Conservation (phyloP, 2,888 invertebrate genomes). For the Tipula lateralis region DNA sequence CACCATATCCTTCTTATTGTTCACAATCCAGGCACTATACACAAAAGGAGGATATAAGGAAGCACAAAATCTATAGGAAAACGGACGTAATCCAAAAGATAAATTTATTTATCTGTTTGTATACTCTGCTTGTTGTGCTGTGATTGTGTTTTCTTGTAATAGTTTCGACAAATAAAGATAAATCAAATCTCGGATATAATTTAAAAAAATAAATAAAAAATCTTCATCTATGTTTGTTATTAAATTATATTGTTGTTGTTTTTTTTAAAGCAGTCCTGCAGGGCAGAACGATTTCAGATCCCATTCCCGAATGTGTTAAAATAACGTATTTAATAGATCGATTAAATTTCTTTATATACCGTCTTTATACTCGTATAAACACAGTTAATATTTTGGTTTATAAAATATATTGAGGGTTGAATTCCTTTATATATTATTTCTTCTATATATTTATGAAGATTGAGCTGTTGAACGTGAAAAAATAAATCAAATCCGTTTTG, state of each 20-base stretch:
- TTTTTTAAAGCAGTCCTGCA: background rate
- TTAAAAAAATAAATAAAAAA: background rate
- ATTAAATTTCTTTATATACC: slow-evolving; percentile 3
- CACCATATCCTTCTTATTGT: slow-evolving; percentile 13
- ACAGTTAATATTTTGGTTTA: slow-evolving; percentile 2
- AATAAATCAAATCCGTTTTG: background rate
- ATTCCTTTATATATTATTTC: background rate
- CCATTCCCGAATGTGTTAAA: background rate
- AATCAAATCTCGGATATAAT: slow-evolving; percentile 11
- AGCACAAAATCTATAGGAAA: background rate
- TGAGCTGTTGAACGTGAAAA: slow-evolving; percentile 24
- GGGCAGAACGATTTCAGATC: background rate
- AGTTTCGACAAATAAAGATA: background rate
- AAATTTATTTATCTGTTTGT: slow-evolving; percentile 19
- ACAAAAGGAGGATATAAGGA: background rate
- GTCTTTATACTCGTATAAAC: background rate
- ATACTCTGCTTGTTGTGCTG: background rate
- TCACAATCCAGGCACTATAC: background rate
- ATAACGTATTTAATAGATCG: slow-evolving; percentile 20
- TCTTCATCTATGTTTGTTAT: background rate
- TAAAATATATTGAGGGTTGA: background rate
- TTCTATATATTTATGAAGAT: background rate
- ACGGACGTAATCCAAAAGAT: slow-evolving; percentile 19
- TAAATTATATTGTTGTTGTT: background rate
- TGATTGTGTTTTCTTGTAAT: background rate